Base-by-base conservation (phyloP, 2,113 vertebrate species). In the Brachypodius melanocephalos region DNA sequence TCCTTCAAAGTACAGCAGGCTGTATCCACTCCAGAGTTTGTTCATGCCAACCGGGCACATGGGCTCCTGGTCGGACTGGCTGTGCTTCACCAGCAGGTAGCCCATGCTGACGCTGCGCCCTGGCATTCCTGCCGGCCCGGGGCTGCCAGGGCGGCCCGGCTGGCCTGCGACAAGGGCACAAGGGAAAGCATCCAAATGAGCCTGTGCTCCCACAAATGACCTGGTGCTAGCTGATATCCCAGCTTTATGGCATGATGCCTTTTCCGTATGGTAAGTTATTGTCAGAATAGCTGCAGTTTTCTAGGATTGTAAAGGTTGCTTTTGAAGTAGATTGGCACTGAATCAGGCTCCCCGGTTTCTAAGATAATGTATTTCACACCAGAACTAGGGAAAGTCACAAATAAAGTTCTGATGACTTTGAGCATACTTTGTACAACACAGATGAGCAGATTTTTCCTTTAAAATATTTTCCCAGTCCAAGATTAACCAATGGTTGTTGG, bases 41-140 rank as follows among this genome's bases (percentile, higher is more conserved):
- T 97, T 97, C 99, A 99, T 99, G 73, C 99, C 99, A 88, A 98
- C 97, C 0, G 99, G 99, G 90, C 99, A 99, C 98, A 99, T 99
- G 34, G 99, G 99, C 14, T 98, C 98, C 87, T 99, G 98, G 1
- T 99, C 98, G 0, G 99, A 98, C 95, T 99, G 99, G 88, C 99
- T 99, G 98, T 99, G 99, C 95, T 99, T 99, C 90, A 99, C 99
- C 94, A 99, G 98, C 84, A 99, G 98, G 97, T 99, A 99, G 29
- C 99, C 99, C 45, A 99, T 99, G 83, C 98, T 99, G 20, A 99
- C 97, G 4, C 99, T 99, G 92, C 99, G 98, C 14, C 99, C 99
- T 0, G 99, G 98, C 99, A 99, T 99, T 38, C 99, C 99, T 2
- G 98, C 88, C 25, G 98, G 89, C 45, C 99, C 99, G 0, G 98